These are phyloP conservation scores for Dichetophora obliterata DNA, from an alignment of 2,888 invertebrate species.

Conservation along the genomic window DNA sequence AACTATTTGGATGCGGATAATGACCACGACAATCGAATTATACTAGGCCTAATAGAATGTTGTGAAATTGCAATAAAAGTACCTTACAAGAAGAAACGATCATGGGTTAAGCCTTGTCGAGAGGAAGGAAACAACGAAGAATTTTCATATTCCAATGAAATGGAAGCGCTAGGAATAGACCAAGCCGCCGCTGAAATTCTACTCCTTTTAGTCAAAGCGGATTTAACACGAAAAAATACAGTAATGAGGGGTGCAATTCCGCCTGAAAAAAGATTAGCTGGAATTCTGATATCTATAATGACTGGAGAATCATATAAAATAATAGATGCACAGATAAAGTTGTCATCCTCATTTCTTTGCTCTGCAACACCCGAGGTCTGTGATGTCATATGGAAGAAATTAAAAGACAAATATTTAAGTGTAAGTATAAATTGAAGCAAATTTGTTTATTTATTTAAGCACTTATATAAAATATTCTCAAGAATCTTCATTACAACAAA, in stretches of 20 bases:
- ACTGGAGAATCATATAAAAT: conserved; percentile 11
- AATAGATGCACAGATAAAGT: neutral
- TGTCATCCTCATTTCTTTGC: conserved; percentile 6
- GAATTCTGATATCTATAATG: neutral
- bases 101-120: conserved; percentile 2
- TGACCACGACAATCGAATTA: neutral
- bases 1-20: neutral
- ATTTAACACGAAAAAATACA: conserved; percentile 6
- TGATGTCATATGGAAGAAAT: conserved; percentile 4
- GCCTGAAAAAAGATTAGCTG: neutral
- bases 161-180: neutral
- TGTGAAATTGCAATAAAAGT: neutral
- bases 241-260: conserved; percentile 13
- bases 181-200: neutral
- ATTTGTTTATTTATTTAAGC: neutral
- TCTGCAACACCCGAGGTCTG: neutral
- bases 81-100: neutral
- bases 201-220: neutral
- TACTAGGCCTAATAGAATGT: conserved; percentile 2
- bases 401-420: conserved; percentile 9
- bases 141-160: neutral
- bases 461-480: neutral
- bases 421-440: neutral
- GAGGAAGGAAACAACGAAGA: neutral
- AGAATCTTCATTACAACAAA: neutral